Percentiles rank a stretch among this genome's conserved stretches.
These are phyloP conservation scores for Atherinosoma microstoma DNA, from an alignment of 2,797 vertebrate species.

Conservation along the genomic window DNA sequence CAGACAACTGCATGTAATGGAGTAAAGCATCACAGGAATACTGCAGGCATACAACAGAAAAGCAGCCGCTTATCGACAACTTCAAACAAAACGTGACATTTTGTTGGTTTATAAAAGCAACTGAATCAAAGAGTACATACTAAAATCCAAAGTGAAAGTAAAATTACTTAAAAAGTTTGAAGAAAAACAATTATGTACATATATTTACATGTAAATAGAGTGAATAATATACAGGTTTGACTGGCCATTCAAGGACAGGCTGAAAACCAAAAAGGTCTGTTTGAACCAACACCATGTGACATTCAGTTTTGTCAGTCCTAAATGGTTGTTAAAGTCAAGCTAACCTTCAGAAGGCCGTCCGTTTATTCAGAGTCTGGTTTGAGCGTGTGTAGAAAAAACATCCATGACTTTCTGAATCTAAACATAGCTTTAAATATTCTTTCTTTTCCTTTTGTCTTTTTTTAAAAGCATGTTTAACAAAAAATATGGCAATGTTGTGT, in stretches of 20 bases:
- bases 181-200: constrained; percentile 87
- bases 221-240: constrained; percentile 86
- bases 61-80: constrained; percentile 64
- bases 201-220: constrained; percentile 81
- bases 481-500: constrained; percentile 57
- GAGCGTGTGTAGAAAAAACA: constrained; percentile 53
- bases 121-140: constrained; percentile 93
- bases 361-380: constrained; percentile 51
- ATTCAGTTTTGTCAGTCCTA: constrained; percentile 75
- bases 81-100: constrained; percentile 70
- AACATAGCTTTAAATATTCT: constrained; percentile 36
- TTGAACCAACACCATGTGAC: constrained; percentile 90
- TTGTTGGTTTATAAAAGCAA: constrained; percentile 79
- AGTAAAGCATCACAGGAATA: constrained; percentile 77
- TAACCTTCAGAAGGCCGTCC: constrained; percentile 48
- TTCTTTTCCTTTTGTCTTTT: constrained; percentile 41
- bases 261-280: constrained; percentile 89
- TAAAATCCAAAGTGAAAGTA: constrained; percentile 90
- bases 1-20: constrained; percentile 77
- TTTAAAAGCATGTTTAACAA: constrained; percentile 28
- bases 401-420: constrained; percentile 47
- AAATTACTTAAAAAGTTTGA: constrained; percentile 92
- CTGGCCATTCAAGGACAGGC: constrained; percentile 91
- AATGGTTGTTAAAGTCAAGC: constrained; percentile 60
- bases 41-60: constrained; percentile 78